These are phyloP conservation scores for Brienomyrus longianalis DNA, from an alignment of 2,113 vertebrate genomes.

Conservation along the genomic window DNA sequence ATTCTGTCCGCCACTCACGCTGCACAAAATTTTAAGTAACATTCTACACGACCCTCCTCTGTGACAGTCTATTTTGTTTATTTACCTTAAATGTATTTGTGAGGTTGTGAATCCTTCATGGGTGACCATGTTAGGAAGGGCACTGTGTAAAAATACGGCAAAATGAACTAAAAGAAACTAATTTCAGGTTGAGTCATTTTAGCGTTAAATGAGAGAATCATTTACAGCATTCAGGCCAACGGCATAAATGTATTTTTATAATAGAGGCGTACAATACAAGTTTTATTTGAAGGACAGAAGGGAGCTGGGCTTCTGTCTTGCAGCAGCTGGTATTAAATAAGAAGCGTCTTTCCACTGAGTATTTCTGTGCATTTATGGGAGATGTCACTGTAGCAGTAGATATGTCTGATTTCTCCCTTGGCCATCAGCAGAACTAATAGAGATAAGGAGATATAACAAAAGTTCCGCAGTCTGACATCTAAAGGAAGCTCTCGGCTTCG, in stretches of 20 bases:
- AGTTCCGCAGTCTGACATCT: slow-evolving; percentile 50
- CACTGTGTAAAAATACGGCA: neutral
- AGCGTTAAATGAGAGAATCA: neutral
- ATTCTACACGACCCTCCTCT: neutral
- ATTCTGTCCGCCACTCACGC: neutral
- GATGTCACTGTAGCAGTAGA: slow-evolving; percentile 51
- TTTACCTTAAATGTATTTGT: neutral
- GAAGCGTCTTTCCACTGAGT: slow-evolving; percentile 32
- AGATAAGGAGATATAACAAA: slow-evolving; percentile 59
- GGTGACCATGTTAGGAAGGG: neutral
- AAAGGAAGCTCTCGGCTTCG: slow-evolving; percentile 41
- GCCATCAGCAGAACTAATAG: slow-evolving; percentile 60
- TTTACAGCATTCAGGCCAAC: neutral
- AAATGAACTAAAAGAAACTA: neutral
- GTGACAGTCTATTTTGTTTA: neutral
- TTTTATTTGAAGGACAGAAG: neutral
- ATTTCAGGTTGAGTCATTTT: neutral
- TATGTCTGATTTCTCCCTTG: slow-evolving; percentile 57
- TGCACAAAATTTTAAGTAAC: neutral
- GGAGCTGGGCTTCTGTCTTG: slow-evolving; percentile 25
- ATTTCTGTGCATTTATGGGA: slow-evolving; percentile 38
- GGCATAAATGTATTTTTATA: neutral
- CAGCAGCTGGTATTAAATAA: slow-evolving; percentile 17
- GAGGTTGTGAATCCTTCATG: neutral
- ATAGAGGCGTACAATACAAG: slow-evolving; percentile 7